phyloP scores from a whole-genome alignment of 2,888 invertebrate genomes.

The Mythimna lalbum region DNA sequence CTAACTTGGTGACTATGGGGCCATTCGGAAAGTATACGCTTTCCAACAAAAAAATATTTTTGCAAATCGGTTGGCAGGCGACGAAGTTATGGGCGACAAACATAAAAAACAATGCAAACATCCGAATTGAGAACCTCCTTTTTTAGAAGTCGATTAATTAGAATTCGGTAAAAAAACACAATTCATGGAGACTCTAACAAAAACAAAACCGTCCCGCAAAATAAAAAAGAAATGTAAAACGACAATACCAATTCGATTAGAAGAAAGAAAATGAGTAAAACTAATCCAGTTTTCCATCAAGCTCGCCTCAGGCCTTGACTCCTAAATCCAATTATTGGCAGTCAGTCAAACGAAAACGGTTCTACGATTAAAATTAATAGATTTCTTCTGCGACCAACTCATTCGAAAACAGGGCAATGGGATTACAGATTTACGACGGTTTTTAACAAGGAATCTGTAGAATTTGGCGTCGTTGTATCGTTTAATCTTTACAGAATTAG shows the following conservation, averaged over 20 bases:
- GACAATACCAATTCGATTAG: conserved; percentile 6
- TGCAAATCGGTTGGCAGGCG: too few relatives aligned
- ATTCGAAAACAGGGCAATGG: conserved; percentile 2
- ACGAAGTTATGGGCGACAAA: too few relatives aligned
- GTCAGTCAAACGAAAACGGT: conserved; percentile 40
- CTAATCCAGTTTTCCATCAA: conserved; percentile 44
- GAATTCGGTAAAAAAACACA: too few relatives aligned
- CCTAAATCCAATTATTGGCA: conserved; percentile 56
- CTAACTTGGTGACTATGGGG: too few relatives aligned
- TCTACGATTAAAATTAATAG: conserved; percentile 60
- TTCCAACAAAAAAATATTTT: too few relatives aligned
- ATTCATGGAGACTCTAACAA: neutral
- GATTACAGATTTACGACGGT: conserved; percentile 13
- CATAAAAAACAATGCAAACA: too few relatives aligned
- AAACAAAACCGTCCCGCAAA: neutral
- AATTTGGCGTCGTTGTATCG: neutral
- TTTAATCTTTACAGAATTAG: neutral
- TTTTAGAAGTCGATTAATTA: too few relatives aligned
- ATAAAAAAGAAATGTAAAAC: conserved; percentile 15
- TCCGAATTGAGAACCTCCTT: too few relatives aligned
- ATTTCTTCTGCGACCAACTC: conserved; percentile 21
- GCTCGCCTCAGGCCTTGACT: conserved; percentile 22
- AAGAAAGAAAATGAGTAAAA: conserved; percentile 27
- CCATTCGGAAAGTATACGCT: too few relatives aligned
- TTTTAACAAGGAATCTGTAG: neutral